A percentile compares a stretch with the other conserved stretches of the same genome.
Evolutionary conservation across 1,140 invertebrate genomes (phyloP).

Genomic region (Bombus difficillimus): DNA sequence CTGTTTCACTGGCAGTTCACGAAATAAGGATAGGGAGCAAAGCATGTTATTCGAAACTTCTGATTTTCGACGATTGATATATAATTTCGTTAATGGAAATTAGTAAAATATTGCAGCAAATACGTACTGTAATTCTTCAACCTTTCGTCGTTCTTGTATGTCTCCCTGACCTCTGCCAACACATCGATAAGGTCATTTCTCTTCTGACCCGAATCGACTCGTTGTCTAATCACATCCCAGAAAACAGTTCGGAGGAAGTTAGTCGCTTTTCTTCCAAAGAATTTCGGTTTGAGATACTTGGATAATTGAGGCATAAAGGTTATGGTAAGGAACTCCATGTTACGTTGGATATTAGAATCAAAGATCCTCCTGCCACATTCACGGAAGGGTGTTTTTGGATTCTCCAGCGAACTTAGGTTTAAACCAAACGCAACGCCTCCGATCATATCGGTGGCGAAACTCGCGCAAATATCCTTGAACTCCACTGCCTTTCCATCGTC

Average conservation of each 20-base stretch:
- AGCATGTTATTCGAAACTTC: accelerated
- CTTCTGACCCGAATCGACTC: constrained; percentile 66
- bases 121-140: constrained; percentile 21
- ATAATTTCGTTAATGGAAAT: no score
- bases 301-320: constrained; percentile 75
- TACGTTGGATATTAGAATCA: constrained; percentile 53
- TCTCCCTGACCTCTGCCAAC: constrained; percentile 76
- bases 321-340: constrained; percentile 72
- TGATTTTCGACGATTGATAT: no score
- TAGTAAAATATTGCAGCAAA: not conserved
- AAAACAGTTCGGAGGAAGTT: constrained; percentile 75
- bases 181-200: constrained; percentile 81
- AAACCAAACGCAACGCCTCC: constrained; percentile 85
- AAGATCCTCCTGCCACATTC: constrained; percentile 70
- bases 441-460: constrained; percentile 86
- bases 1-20: no score
- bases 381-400: constrained; percentile 78
- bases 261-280: constrained; percentile 63
- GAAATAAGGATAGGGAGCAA: no score
- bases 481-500: constrained; percentile 67
- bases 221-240: constrained; percentile 72
- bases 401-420: constrained; percentile 82
- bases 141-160: not conserved
- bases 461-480: constrained; percentile 79
- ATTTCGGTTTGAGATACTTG: constrained; percentile 59